Evolutionary conservation across 2,888 invertebrate species (phyloP), one percentile per base, ranked within the genome.

Genomic region (Pyrgus malvae): DNA sequence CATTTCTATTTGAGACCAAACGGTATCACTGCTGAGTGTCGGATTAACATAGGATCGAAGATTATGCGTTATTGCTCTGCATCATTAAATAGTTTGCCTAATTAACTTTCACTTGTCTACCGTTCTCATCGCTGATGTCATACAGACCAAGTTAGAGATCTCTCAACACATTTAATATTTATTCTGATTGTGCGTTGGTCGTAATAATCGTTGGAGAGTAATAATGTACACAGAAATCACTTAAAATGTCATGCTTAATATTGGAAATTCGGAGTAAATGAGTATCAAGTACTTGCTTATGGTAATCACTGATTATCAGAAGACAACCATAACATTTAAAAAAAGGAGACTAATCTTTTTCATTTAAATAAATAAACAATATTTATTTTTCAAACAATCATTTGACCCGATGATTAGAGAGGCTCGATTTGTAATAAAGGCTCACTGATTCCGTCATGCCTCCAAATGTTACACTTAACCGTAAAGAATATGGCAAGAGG

Each of bases 41-140:
- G 55, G 51, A 61, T 55, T 56, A 55, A 58, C 51, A 54, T 59
- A 57, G 33, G 44, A 37, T 31, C 42, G 16, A 27, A 57, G 40
- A 54, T 56, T 48, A 55, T 55, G 29, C 25, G 48, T 40, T 57
- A 51, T 61, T 64, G 68, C 59, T 64, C 62, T 59, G 60, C 65
- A 60, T 72, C 65, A 66, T 74, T 71, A 76, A 75, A 68, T 68
- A 66, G 66, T 62, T 64, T 59, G 57, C 67, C 72, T 78, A 78
- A 82, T 81, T 79, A 74, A 79, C 84, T 85, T 85, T 85, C 85
- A 72, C 85, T 73, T 51, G n/a, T 42, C 64, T 59, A 60, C 61
- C 27, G 65, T 68, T 70, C 66, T 57, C 69, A 63, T 64, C 59
- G 67, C 65, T 85, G 84, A 83, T 80, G 80, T 84, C 83, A 84